A percentile compares a stretch with the other conserved stretches of the same genome.
Conservation (phyloP, 1,140 invertebrate genomes). For the Mamestra configurata region DNA sequence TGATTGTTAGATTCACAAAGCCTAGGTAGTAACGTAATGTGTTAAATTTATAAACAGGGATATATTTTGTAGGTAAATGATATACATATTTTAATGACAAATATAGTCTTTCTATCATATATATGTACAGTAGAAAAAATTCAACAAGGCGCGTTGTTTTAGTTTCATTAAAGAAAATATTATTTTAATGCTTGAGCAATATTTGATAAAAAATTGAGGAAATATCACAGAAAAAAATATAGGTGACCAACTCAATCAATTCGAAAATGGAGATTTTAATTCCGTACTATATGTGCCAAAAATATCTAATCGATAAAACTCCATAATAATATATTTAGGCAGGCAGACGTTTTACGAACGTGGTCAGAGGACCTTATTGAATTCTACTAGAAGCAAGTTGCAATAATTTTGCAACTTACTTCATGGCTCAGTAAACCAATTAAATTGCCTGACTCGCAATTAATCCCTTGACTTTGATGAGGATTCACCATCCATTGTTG, state of each 20-base stretch:
- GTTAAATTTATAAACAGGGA: slow-evolving; percentile 27
- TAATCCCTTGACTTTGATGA: too few relatives aligned
- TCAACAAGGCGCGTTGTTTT: not conserved
- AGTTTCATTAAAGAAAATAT: not conserved
- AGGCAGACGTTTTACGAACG: too few relatives aligned
- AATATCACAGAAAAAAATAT: not conserved
- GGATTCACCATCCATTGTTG: too few relatives aligned
- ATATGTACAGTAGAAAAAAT: too few relatives aligned
- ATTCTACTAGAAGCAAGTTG: too few relatives aligned
- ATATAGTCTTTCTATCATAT: not conserved
- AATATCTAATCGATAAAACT: not conserved
- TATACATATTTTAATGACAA: not conserved
- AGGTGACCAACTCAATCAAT: not conserved
- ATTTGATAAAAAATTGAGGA: not conserved
- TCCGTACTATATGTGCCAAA: not conserved
- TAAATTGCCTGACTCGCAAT: too few relatives aligned
- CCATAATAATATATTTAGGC: too few relatives aligned
- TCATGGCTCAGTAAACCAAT: too few relatives aligned
- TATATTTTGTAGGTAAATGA: slow-evolving; percentile 14
- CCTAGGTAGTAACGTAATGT: not conserved
- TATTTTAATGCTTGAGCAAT: not conserved
- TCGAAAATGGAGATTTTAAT: not conserved
- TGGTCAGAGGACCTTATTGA: too few relatives aligned
- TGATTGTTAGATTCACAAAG: not conserved
- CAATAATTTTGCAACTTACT: too few relatives aligned